phyloP scores from a whole-genome alignment of 2,888 invertebrate genomes.

The Chorisops tibialis region DNA sequence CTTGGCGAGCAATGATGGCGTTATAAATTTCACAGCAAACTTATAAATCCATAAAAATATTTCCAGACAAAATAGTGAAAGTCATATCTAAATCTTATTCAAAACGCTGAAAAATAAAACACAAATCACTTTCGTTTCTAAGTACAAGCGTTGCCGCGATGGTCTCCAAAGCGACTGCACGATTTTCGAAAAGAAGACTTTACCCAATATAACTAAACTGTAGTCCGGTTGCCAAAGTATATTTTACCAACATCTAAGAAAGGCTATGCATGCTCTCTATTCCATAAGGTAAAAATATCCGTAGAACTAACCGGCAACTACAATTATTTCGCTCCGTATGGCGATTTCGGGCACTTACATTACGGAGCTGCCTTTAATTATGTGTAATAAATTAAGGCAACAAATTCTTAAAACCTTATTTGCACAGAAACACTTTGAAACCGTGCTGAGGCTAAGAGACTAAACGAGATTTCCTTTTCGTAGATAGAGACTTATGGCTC shows the following conservation, averaged over 20 bases:
- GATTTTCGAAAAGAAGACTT: not conserved
- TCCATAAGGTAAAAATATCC: not conserved
- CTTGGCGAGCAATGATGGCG: too few relatives aligned
- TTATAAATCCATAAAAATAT: too few relatives aligned
- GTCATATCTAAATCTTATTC: too few relatives aligned
- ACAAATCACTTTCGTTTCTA: too few relatives aligned
- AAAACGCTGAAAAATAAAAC: too few relatives aligned
- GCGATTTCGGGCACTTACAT: conserved; percentile 34
- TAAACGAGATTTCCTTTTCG: conserved; percentile 14
- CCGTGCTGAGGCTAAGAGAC: conserved; percentile 1
- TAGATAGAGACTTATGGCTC: not conserved
- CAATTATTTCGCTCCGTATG: conserved; percentile 8
- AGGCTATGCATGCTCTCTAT: not conserved
- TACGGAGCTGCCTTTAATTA: conserved; percentile 38
- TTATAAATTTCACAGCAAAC: too few relatives aligned
- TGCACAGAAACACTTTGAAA: conserved; percentile 30
- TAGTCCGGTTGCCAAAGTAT: not conserved
- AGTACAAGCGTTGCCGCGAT: too few relatives aligned
- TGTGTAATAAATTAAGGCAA: conserved; percentile 39
- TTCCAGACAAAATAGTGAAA: too few relatives aligned
- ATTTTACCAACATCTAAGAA: not conserved
- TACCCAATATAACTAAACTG: not conserved
- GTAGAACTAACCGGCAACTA: not conserved
- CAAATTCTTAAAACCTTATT: conserved; percentile 39
- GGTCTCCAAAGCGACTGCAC: not conserved